A percentile compares a stretch with the other conserved stretches of the same genome.
These are phyloP conservation scores for Pachydiplax longipennis DNA, from an alignment of 2,888 invertebrate genomes.

Conservation along the genomic window DNA sequence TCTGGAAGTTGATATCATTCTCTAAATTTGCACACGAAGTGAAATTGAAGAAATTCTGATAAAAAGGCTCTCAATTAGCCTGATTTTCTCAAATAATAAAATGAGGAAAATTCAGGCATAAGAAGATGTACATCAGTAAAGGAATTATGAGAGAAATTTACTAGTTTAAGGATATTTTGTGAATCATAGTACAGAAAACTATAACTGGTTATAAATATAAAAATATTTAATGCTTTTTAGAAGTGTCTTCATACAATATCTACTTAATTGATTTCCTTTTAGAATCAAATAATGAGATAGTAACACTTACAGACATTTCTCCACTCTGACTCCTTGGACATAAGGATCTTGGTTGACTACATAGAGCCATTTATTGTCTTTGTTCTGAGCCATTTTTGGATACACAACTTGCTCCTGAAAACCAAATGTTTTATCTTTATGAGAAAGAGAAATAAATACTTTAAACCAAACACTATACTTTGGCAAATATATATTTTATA, in stretches of 20 bases:
- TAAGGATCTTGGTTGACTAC: conserved; percentile 73
- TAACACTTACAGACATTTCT: conserved; percentile 73
- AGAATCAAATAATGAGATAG: background rate
- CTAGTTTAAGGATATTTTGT: too few species aligned
- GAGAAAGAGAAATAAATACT: background rate
- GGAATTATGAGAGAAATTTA: too few species aligned
- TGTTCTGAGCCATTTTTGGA: conserved; percentile 69
- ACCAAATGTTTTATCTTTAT: background rate
- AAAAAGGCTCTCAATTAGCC: too few species aligned
- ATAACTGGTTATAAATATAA: too few species aligned
- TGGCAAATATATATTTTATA: background rate
- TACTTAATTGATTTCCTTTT: background rate
- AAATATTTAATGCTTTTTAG: background rate
- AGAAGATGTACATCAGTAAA: too few species aligned
- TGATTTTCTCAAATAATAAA: too few species aligned
- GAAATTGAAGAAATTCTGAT: too few species aligned
- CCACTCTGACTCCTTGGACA: conserved; percentile 76
- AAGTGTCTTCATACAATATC: background rate
- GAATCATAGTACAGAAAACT: too few species aligned
- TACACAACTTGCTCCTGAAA: conserved; percentile 63
- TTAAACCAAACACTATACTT: background rate
- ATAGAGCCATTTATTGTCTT: conserved; percentile 71
- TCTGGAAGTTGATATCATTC: too few species aligned
- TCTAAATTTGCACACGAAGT: too few species aligned
- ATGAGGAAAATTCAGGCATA: too few species aligned